phyloP scores from a whole-genome alignment of 2,888 invertebrate species.

The Deroplatys truncata region DNA sequence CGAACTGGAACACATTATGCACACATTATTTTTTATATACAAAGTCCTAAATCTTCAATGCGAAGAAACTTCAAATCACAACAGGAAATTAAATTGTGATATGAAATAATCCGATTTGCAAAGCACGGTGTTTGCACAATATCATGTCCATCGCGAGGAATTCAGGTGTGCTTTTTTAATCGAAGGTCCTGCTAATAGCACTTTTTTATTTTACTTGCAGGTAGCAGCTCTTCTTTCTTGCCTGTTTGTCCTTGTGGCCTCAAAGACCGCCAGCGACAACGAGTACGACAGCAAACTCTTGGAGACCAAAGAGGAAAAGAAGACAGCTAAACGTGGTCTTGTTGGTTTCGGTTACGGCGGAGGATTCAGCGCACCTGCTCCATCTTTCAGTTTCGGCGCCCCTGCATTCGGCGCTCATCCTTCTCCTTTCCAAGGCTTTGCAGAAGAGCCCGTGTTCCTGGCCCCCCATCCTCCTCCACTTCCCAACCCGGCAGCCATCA shows the following conservation, averaged over 20 bases:
- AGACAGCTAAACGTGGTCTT: conserved; percentile 18
- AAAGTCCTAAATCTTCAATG: too few relatives aligned
- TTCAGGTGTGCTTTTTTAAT: too few relatives aligned
- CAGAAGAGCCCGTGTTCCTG: conserved; percentile 3
- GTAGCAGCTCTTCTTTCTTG: neutral
- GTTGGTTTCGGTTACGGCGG: conserved; percentile 1
- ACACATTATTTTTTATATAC: too few relatives aligned
- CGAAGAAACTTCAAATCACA: too few relatives aligned
- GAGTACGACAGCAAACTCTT: neutral
- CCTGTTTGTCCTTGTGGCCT: neutral
- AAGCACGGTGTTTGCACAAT: too few relatives aligned
- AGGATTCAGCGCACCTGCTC: neutral
- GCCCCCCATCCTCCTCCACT: neutral
- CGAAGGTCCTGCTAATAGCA: too few relatives aligned
- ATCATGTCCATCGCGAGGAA: too few relatives aligned
- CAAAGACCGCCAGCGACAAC: neutral
- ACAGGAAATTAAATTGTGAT: too few relatives aligned
- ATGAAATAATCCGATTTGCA: too few relatives aligned
- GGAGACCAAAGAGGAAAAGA: neutral
- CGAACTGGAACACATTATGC: too few relatives aligned
- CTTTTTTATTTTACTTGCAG: neutral
- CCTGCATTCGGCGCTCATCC: neutral
- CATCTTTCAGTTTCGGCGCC: neutral
- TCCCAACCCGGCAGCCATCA: neutral
- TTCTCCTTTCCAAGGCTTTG: neutral